phyloP scores from a whole-genome alignment of 2,113 vertebrate species.

The Nipponia nippon region DNA sequence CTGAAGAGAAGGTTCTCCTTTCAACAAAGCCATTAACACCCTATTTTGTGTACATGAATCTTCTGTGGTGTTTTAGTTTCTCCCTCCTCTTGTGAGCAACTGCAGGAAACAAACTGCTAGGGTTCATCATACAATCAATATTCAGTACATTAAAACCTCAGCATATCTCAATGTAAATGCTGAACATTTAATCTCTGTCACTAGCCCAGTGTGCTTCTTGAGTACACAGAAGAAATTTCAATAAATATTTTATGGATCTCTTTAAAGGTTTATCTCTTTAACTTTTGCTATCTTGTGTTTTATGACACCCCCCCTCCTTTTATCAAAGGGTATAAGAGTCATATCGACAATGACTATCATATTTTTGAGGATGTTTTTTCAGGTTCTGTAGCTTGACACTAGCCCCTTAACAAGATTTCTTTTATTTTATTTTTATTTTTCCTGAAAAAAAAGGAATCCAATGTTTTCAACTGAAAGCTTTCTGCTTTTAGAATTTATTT shows the following conservation, averaged over 20 bases:
- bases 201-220: conserved; percentile 5
- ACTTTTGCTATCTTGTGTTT: conserved; percentile 32
- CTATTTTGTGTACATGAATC: background rate
- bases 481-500: background rate
- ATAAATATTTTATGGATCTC: conserved; percentile 73
- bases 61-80: conserved; percentile 39
- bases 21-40: background rate
- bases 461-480: background rate
- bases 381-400: background rate
- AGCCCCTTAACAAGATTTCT: background rate
- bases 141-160: conserved; percentile 57
- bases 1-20: background rate
- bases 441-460: background rate
- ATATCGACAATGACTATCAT: background rate
- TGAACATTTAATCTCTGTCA: conserved; percentile 72
- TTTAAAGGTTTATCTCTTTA: conserved; percentile 46
- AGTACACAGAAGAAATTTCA: conserved; percentile 21
- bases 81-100: conserved; percentile 29
- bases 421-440: background rate
- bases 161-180: conserved; percentile 37
- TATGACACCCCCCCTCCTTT: background rate
- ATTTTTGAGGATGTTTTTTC: background rate
- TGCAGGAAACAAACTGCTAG: conserved; percentile 55
- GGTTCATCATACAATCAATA: conserved; percentile 62
- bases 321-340: background rate